Evolutionary conservation across 1,140 invertebrate genomes (phyloP).

Genomic region (Pollicipes pollicipes): DNA sequence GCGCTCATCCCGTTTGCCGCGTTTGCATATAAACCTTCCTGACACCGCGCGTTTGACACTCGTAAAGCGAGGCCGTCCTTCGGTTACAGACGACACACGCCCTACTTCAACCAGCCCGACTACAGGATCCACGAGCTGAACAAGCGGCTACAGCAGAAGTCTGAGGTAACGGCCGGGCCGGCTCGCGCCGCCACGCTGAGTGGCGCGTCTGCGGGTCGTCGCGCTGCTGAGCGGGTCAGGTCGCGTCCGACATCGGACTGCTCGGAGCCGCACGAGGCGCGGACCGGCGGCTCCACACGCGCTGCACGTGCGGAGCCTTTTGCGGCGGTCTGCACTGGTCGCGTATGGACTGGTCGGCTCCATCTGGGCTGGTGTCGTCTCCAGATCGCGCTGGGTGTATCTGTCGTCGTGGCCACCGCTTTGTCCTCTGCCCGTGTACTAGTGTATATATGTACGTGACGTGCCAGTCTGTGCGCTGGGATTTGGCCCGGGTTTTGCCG

Average conservation of each 20-base stretch:
- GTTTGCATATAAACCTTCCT: no score
- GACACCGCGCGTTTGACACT: no score
- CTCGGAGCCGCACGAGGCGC: neutral
- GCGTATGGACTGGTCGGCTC: no score
- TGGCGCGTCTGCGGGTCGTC: no score
- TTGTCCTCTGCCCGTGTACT: no score
- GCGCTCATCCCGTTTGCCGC: no score
- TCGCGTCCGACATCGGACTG: neutral
- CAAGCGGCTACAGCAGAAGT: constrained; percentile 86
- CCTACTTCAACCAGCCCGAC: constrained; percentile 89
- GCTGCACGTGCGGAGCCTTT: neutral
- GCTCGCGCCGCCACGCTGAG: no score
- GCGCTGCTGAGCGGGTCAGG: neutral
- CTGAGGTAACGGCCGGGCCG: constrained; percentile 45
- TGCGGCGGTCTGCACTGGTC: neutral
- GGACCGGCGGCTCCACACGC: neutral
- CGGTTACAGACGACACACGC: constrained; percentile 54
- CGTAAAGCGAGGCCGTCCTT: no score
- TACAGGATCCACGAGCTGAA: constrained; percentile 94
- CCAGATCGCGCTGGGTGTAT: no score
- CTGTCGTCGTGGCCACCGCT: no score
- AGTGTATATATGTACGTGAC: neutral
- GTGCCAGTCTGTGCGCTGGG: neutral
- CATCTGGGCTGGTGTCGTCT: no score
- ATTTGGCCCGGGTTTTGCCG: no score